Conservation (phyloP, 2,888 invertebrate species). For the Creontiades dilutus region DNA sequence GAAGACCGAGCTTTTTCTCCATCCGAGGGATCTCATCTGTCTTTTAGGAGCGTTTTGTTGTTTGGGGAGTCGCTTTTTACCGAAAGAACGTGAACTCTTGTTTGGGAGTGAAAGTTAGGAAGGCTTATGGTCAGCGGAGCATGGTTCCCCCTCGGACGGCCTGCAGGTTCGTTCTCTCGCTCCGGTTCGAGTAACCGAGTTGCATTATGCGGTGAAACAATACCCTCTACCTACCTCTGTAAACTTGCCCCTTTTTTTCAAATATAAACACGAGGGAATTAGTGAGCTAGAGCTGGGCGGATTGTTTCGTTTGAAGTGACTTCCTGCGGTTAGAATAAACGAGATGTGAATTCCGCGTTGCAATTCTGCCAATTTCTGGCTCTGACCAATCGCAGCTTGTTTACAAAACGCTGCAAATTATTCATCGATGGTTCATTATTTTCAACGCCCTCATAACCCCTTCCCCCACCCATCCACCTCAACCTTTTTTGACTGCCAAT, state of each 20-base stretch:
- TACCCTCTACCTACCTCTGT: not conserved
- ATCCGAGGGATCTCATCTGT: not conserved
- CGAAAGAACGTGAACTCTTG: slow-evolving; percentile 36
- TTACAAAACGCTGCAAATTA: too few relatives aligned
- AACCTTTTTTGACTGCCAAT: too few relatives aligned
- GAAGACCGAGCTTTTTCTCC: not conserved
- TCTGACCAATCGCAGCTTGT: too few relatives aligned
- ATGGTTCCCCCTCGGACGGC: not conserved
- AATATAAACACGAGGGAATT: slow-evolving; percentile 14
- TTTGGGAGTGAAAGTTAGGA: slow-evolving; percentile 48
- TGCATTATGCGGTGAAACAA: slow-evolving; percentile 48
- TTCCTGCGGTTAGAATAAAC: slow-evolving; percentile 1
- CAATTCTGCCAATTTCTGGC: too few relatives aligned
- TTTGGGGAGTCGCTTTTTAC: not conserved
- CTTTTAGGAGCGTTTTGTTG: not conserved
- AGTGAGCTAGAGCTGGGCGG: slow-evolving; percentile 10
- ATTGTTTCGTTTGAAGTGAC: slow-evolving; percentile 4
- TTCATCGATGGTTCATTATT: too few relatives aligned
- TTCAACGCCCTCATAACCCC: too few relatives aligned
- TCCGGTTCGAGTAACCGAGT: slow-evolving; percentile 26
- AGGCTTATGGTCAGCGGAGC: slow-evolving; percentile 47
- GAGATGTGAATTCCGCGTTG: not conserved
- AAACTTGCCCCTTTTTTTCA: not conserved
- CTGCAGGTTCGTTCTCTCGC: not conserved
- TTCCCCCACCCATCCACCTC: too few relatives aligned